A percentile compares a stretch with the other conserved stretches of the same genome.
phyloP scores from a whole-genome alignment of 2,113 vertebrate species.

The Oryzias woworae region DNA sequence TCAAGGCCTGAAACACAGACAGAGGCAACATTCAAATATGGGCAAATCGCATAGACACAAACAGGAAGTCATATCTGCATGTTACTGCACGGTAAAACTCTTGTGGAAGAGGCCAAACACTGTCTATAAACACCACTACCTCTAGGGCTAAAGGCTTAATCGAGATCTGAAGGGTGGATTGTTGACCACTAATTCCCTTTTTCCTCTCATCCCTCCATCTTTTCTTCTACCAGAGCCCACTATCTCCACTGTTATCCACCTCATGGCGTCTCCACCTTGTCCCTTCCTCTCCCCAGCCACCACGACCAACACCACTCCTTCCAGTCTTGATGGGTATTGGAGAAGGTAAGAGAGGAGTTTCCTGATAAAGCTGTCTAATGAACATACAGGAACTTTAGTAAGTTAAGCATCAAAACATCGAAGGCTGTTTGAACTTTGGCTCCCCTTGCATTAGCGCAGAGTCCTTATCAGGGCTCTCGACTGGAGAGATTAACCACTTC shows the following conservation, averaged over 20 bases:
- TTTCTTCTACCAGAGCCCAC: conserved; percentile 50
- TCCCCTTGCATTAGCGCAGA: conserved; percentile 74
- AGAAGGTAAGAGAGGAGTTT: conserved; percentile 77
- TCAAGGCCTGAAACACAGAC: conserved; percentile 63
- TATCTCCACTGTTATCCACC: conserved; percentile 72
- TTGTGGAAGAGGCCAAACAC: conserved; percentile 22
- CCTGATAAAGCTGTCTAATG: conserved; percentile 85
- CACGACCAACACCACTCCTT: conserved; percentile 37
- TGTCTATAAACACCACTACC: conserved; percentile 45
- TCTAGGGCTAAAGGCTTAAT: conserved; percentile 66
- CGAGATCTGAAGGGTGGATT: conserved; percentile 65
- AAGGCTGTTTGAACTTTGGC: conserved; percentile 84
- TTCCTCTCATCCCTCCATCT: conserved; percentile 64
- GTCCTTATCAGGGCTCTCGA: conserved; percentile 78
- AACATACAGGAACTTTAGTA: conserved; percentile 84
- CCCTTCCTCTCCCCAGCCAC: conserved; percentile 48
- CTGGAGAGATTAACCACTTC: conserved; percentile 82
- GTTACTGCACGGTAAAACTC: conserved; percentile 5
- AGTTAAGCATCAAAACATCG: conserved; percentile 86
- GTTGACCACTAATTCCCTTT: conserved; percentile 57
- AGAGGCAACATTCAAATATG: conserved; percentile 34
- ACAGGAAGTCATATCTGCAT: neutral
- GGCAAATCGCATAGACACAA: conserved; percentile 25
- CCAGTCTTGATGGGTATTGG: conserved; percentile 81
- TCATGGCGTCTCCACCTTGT: conserved; percentile 53